Conservation (phyloP, 2,113 vertebrate genomes). For the Misgurnus mizolepis region DNA sequence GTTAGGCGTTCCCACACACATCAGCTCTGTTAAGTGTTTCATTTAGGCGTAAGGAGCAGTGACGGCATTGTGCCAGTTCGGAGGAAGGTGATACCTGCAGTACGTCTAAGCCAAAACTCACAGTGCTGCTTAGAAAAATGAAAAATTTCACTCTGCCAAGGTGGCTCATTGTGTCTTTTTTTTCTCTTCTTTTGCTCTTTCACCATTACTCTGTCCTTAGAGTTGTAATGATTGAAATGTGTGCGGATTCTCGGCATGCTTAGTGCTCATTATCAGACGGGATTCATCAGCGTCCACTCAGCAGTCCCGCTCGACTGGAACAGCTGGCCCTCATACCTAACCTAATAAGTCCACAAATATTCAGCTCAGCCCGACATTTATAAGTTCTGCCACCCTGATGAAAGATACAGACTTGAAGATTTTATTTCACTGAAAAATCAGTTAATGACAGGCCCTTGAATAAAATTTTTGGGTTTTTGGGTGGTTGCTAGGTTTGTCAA, state of each 20-base stretch:
- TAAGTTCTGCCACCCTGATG: conserved; percentile 47
- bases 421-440: not conserved
- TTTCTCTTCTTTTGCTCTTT: not conserved
- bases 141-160: not conserved
- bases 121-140: conserved; percentile 4
- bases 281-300: conserved; percentile 56
- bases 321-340: conserved; percentile 49
- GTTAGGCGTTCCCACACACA: conserved; percentile 48
- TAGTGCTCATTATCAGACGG: conserved; percentile 46
- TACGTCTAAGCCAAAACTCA: conserved; percentile 30
- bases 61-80: conserved; percentile 49
- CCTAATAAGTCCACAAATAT: conserved; percentile 42
- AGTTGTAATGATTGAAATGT: conserved; percentile 51
- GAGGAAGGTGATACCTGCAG: conserved; percentile 58
- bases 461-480: too few relatives aligned
- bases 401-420: conserved; percentile 18
- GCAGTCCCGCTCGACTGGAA: conserved; percentile 37
- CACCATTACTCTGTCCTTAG: conserved; percentile 4
- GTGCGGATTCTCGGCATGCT: conserved; percentile 54
- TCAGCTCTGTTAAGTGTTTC: conserved; percentile 58
- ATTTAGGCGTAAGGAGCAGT: conserved; percentile 47
- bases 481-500: too few relatives aligned
- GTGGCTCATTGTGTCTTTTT: not conserved
- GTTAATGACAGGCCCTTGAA: not conserved
- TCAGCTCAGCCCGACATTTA: conserved; percentile 36